Base-by-base conservation (phyloP, 2,113 vertebrate genomes). In the Enhydra lutris region DNA sequence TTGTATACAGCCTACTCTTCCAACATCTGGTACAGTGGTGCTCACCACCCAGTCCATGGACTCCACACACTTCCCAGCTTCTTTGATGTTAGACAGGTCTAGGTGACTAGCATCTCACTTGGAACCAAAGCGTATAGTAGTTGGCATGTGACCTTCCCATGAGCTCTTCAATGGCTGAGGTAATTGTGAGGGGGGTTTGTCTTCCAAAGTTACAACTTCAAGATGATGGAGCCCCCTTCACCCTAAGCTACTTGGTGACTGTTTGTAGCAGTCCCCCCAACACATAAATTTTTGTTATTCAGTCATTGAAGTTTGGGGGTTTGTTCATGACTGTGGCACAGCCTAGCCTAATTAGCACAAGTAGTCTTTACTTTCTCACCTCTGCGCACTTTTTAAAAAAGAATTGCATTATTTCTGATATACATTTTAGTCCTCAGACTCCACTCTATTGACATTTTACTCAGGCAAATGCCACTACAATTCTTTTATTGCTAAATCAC, bases 171-270 rank as follows among this genome's bases (percentile, higher is more conserved):
- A 4, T 78, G 45, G 74, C 91, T 79, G 29, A 89, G 39, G 31
- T 61, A 92, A 6, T 61, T 7, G 1, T 78, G 39, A 17, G 89
- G n/a, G 29, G n/a, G 8, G 7, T 52, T 73, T 73, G 57, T 90
- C 83, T 94, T 92, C 65, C n/a, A 85, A 86, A 92, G 29, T 80
- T 71, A 31, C 59, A 91, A n/a, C 50, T 34, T 91, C 63, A 84
- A 55, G 82, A 84, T n/a, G 21, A 52, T 47, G 50, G 71, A 87
- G 61, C 0, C 74, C 52, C 59, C 39, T 20, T 69, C 31, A 34
- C 57, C 47, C 52, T 91, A 42, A 94, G 73, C 26, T 96, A 47
- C 36, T 59, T 78, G 88, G 65, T 59, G 82, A 84, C 26, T 80
- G 0, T 47, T 6, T 12, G 45, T 39, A 80, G 45, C 39, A 24